Evolutionary conservation across 2,797 vertebrate genomes (phyloP).

Genomic region (Poeciliopsis presidionis): DNA sequence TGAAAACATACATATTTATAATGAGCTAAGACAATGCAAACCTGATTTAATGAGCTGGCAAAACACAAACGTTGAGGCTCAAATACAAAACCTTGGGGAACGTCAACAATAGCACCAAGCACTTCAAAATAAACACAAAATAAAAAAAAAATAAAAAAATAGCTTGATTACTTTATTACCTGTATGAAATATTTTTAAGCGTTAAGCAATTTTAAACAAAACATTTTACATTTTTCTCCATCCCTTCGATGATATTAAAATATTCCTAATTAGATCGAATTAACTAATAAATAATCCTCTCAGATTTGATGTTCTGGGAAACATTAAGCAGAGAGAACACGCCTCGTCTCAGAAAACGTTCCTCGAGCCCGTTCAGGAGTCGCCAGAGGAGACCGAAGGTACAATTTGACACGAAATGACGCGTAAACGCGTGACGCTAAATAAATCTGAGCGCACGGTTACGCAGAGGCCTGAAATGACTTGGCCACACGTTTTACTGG

Average conservation of each 20-base stretch:
- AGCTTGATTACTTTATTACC: not conserved
- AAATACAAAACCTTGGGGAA: not conserved
- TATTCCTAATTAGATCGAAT: not conserved
- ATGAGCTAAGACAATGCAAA: no score
- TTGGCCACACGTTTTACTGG: constrained; percentile 11
- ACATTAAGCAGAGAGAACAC: not conserved
- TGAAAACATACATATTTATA: no score
- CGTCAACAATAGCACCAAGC: not conserved
- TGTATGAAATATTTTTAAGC: not conserved
- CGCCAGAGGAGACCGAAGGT: no score
- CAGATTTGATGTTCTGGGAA: not conserved
- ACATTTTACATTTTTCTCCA: no score
- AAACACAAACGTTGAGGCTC: no score
- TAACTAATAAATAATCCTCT: not conserved
- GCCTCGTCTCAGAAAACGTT: not conserved
- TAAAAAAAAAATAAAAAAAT: no score
- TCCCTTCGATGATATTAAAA: not conserved
- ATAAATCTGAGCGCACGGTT: constrained; percentile 19
- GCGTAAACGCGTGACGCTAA: constrained; percentile 16
- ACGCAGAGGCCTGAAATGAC: constrained; percentile 19
- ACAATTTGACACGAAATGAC: not conserved
- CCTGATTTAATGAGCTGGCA: no score
- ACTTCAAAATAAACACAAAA: no score
- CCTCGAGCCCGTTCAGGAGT: not conserved
- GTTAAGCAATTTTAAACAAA: no score